Base-by-base conservation (phyloP, 2,888 invertebrate genomes). In the Pardosa pseudoannulata region DNA sequence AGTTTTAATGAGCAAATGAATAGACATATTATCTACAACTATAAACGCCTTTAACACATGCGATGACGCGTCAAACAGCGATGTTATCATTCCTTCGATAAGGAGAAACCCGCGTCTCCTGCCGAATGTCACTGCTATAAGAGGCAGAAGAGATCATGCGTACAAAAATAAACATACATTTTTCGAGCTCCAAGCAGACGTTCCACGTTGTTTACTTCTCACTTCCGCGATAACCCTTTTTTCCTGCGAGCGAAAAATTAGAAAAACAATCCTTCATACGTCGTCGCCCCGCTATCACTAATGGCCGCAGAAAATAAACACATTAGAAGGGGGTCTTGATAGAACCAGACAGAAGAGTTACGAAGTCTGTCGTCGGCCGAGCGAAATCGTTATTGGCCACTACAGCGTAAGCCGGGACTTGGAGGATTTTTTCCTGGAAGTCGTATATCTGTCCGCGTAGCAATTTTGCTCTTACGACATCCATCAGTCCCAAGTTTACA, bases 251-350 rank as follows among this genome's bases (percentile, higher is more conserved):
- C 23, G 29, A 50, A 56, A 62, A 36, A 41, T 39, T 68, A 70
- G 28, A 70, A 46, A 68, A 73, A 64, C 80, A 67, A 73, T 50
- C 73, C 67, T 80, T 67, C 65, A 67, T 32, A 46, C 65, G 46
- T 72, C 73, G 56, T 68, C 68, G 68, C 36, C n/a, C n/a, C 16
- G n/a, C 70, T 74, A 81, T 81, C 81, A 70, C 50, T 74, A 81
- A 81, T 81, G 65, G 73, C 74, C 56, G 50, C 41, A 31, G 36
- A 81, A 81, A 68, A 81, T 81, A 81, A 81, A 81, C 81, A 81
- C 50, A 81, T 81, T 81, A 81, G 81, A 64, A 56, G 23, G 16
- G 6, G 11, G 23, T 19, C 19, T 23, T 23, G 3, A 2, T 23
- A 56, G 23, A 1, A 16, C 3, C 70, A 31, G 50, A 27, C n/a